phyloP scores from a whole-genome alignment of 2,888 invertebrate species.

The Graphium colonna region DNA sequence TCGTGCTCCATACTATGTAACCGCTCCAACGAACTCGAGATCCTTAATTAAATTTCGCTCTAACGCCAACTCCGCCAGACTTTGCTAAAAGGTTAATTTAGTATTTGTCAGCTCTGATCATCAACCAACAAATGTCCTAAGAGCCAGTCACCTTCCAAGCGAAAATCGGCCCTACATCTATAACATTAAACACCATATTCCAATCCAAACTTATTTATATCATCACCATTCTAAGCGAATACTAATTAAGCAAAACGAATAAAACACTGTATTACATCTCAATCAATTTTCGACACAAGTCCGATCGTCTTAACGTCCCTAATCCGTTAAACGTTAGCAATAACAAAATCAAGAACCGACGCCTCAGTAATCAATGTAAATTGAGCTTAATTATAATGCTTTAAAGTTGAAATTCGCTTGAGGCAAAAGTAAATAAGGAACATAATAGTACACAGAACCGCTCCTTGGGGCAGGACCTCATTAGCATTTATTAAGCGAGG shows the following conservation, averaged over 20 bases:
- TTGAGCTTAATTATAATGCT: not conserved
- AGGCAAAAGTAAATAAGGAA: conserved; percentile 3
- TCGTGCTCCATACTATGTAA: conserved; percentile 4
- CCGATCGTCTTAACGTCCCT: not conserved
- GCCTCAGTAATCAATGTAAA: conserved; percentile 9
- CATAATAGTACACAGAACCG: conserved; percentile 20
- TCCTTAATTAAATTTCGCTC: conserved; percentile 45
- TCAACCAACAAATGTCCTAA: conserved; percentile 35
- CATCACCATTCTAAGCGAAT: not conserved
- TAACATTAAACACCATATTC: not conserved
- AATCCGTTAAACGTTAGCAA: conserved; percentile 8
- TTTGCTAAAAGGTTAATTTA: conserved; percentile 54
- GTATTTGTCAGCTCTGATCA: conserved; percentile 48
- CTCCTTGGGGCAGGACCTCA: conserved; percentile 21
- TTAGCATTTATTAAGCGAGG: conserved; percentile 30
- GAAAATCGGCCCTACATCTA: conserved; percentile 29
- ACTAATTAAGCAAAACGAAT: not conserved
- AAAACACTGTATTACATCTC: not conserved
- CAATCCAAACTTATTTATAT: too few relatives aligned
- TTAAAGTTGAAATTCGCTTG: conserved; percentile 13
- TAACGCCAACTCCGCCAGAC: conserved; percentile 41
- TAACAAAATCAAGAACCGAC: not conserved
- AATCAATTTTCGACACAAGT: conserved; percentile 3
- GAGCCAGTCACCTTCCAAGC: conserved; percentile 21
- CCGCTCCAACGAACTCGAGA: conserved; percentile 33